Base-by-base conservation (phyloP, 2,113 vertebrate species). In the Upupa epops region DNA sequence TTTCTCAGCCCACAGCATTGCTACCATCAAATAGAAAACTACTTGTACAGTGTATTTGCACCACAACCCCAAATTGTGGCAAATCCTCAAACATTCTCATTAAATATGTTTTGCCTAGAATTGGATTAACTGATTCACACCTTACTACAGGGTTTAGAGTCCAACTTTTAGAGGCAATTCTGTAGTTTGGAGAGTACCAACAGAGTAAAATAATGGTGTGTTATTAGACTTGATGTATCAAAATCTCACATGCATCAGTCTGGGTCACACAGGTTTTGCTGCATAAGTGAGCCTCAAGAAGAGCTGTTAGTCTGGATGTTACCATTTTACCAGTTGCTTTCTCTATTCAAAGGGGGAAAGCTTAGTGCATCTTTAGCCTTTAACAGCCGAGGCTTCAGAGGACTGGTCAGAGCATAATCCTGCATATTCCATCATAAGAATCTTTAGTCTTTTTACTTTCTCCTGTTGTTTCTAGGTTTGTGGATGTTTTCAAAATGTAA, bases 281-380 rank as follows among this genome's bases (percentile, higher is more conserved):
- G 37, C 29, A 37, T 42, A 63, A 29, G 7, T 21, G 42, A 87
- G 20, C 34, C n/a, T 71, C 65, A 5, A 13, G 20, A 55, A 46
- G 51, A 58, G 36, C 15, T 11, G 1, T 46, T 77, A 17, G 29
- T 90, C 81, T 49, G 51, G 28, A 9, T 42, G 31, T 37, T 31
- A 7, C 21, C 42, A 22, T 82, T 64, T 83, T 40, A 49, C 51
- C 24, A 11, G 3, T 5, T 55, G 26, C 19, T 29, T 88, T 40
- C 5, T 7, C 3, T 5, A 5, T 1, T 0, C 8, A 8, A 37
- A 59, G 9, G 6, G 13, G 83, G 18, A 52, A 90, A 69, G 6
- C 46, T 36, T 32, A 1, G 0, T 17, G 31, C 48, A 51, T 32
- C 18, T 32, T 61, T 13, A 69, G 20, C 5, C 70, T 25, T 51